Evolutionary conservation across 2,888 invertebrate genomes (phyloP), one percentile per base, ranked within the genome.

Genomic region (Cheilosia impressa): DNA sequence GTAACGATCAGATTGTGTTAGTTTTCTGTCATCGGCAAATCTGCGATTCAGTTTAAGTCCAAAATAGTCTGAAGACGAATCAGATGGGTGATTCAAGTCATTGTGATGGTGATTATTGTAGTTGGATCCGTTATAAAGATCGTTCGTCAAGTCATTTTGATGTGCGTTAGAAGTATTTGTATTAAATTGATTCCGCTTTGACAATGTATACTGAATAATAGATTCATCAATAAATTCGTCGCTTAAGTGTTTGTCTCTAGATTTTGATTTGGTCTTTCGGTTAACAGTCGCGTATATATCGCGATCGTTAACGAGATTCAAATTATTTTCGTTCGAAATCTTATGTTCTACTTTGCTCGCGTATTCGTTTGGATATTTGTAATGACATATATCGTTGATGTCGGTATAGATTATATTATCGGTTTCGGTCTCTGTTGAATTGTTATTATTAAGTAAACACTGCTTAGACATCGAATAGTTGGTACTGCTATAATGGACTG

Each of bases 381-480:
- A 91, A 76, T 91, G 91, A 58, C 90, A 91, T 76, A 92, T 90
- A 87, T 92, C 92, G 87, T 92, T 92, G 60, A 92, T 92, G 87
- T 92, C 92, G 38, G 91, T 90, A 88, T 92, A 92, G 68, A 92
- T 92, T 84, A 92, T 91, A 88, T 92, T 92, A 88, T 92, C 92
- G 72, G 92, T 91, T 89, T 92, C 91, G 81, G 92, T 92, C 89
- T 92, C 91, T 62, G 91, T 92, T 81, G 92, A 92, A 89, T 90
- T 90, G 88, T 90, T 91, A 87, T 91, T 91, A 87, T 91, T 91
- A 41, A 91, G 89, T 90, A 92, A 90, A 88, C 90, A 90, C 89
- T 91, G 91, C 88, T 92, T 92, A 92, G 92, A 92, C 92, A 92
- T 92, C 92, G 91, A 92, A 92, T 90, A 92, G 90, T 89, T 92